These are phyloP conservation scores for Chymomyza caudatula DNA, from an alignment of 2,888 invertebrate species.

Conservation along the genomic window DNA sequence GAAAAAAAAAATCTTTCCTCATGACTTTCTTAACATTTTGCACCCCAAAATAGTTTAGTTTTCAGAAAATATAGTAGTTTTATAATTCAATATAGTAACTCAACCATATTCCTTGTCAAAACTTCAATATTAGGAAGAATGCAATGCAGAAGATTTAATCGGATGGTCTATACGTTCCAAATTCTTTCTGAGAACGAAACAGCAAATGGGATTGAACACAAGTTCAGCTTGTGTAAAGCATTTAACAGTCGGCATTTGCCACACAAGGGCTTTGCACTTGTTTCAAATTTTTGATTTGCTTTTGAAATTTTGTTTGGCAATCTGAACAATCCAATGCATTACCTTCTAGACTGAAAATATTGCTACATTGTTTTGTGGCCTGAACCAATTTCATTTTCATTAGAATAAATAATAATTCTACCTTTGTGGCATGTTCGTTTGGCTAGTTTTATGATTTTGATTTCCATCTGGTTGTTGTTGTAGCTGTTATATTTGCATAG, in stretches of 20 bases:
- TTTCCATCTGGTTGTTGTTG: slow-evolving; percentile 11
- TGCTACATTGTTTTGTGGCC: slow-evolving; percentile 6
- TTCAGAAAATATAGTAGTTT: no score
- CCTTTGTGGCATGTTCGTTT: slow-evolving; percentile 16
- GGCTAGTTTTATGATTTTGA: slow-evolving; percentile 24
- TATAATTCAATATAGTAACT: no score
- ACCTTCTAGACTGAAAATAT: slow-evolving; percentile 1
- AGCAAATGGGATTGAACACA: no score
- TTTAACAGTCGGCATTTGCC: slow-evolving; percentile 1
- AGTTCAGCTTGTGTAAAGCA: no score
- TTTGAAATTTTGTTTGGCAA: not conserved
- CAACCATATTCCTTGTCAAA: no score
- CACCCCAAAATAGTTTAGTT: no score
- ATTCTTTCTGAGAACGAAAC: no score
- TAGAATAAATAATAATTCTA: slow-evolving; percentile 52
- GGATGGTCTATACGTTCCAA: no score
- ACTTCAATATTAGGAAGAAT: no score
- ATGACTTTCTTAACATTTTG: no score
- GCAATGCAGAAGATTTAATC: no score
- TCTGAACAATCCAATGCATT: not conserved
- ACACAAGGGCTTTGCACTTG: not conserved
- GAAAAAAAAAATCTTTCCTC: no score
- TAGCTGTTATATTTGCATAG: not conserved
- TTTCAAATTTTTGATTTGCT: not conserved
- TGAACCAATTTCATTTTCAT: slow-evolving; percentile 39